Evolutionary conservation across 2,797 vertebrate genomes (phyloP), one percentile per base, ranked within the genome.

Genomic region (Meda fulgida): DNA sequence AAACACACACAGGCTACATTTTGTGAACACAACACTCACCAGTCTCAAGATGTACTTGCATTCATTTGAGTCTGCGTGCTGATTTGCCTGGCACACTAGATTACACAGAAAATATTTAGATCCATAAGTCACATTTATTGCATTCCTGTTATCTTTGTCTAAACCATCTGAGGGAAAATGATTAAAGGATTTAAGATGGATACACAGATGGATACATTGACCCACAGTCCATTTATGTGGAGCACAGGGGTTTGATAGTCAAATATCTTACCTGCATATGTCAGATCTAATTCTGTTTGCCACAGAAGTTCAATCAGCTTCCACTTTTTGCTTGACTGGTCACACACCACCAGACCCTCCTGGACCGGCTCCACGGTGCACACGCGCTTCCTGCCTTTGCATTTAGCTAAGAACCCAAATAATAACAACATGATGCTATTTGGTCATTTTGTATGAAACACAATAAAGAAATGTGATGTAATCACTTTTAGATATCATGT

Each of bases 41-140:
- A 97, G 92, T 94, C 96, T 97, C 84, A 97, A 93, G 90, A 94
- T 92, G 91, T 96, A 94, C 84, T 92, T 92, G 73, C 92, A 92
- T 78, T 94, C 94, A 79, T 92, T 91, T 80, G 91, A 88, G 55
- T 21, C 87, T 70, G 92, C 70, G 72, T 78, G 90, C 81, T 93
- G 92, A 67, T 85, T 87, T 26, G 43, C 87, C 76, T 86, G 87
- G 63, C 85, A 80, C 23, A 88, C 90, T 91, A 87, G 66, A 23
- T 75, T 53, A 86, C 86, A 19, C 19, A 80, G 73, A 90, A 31
- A 86, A 26, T 1, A 66, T 43, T 31, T 26, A n/a, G 4, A 80
- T 51, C 34, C 19, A 58, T 58, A 67, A 79, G 19, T 29, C 5
- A 85, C 36, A 40, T 72, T 2, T 48, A 38, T 48, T 46, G 18